These are phyloP conservation scores for Chloroclysta siterata DNA, from an alignment of 2,888 invertebrate species.

Conservation along the genomic window DNA sequence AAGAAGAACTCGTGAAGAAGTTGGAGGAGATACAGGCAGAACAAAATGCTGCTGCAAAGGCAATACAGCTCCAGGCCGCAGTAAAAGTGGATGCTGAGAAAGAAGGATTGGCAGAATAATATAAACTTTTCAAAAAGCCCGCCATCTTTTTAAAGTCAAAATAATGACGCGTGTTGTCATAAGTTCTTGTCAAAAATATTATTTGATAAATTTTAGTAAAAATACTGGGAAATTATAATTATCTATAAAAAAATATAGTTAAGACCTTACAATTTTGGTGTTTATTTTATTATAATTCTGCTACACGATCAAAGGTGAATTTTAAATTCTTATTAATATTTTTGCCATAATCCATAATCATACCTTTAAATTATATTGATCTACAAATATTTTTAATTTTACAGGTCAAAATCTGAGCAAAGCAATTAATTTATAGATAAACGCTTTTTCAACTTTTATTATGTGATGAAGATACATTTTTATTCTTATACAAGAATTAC, in stretches of 20 bases:
- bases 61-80: conserved; percentile 18
- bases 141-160: conserved; percentile 18
- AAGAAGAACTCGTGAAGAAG: conserved; percentile 75
- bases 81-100: conserved; percentile 11
- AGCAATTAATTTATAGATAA: too few relatives aligned
- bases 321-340: too few relatives aligned
- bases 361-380: too few relatives aligned
- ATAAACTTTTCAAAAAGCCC: conserved; percentile 17
- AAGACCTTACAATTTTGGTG: background rate
- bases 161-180: conserved; percentile 21
- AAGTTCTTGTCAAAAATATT: background rate
- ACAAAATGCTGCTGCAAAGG: conserved; percentile 45
- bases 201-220: conserved; percentile 30
- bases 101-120: conserved; percentile 28
- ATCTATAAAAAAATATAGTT: conserved; percentile 13
- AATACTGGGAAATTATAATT: conserved; percentile 15
- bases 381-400: too few relatives aligned
- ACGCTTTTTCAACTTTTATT: too few relatives aligned
- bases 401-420: too few relatives aligned
- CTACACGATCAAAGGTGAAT: background rate
- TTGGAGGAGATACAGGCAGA: conserved; percentile 70
- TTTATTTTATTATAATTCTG: background rate
- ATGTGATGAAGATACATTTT: background rate
- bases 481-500: background rate
- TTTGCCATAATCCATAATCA: too few relatives aligned